Conservation (phyloP, 2,888 invertebrate species). For the Sericinus montela region DNA sequence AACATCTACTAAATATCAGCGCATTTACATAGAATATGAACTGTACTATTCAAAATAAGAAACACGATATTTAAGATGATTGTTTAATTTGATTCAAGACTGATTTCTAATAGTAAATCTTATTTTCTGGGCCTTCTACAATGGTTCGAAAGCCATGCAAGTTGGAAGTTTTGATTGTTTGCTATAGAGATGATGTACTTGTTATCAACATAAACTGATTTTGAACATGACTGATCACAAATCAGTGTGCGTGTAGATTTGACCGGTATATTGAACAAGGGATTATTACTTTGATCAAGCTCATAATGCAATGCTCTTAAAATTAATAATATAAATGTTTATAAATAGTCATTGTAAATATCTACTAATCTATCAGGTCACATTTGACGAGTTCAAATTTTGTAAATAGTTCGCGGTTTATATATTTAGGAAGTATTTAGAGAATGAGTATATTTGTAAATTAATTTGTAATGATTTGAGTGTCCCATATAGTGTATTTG, state of each 20-base stretch:
- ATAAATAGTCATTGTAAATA: constrained; percentile 77
- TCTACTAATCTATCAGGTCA: constrained; percentile 64
- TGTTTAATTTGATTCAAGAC: constrained; percentile 70
- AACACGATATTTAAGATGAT: constrained; percentile 43
- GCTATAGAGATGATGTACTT: too few species aligned
- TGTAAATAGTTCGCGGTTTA: constrained; percentile 76
- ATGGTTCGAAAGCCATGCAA: constrained; percentile 31
- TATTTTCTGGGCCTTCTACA: constrained; percentile 1
- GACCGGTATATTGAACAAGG: constrained; percentile 52
- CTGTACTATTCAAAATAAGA: constrained; percentile 26
- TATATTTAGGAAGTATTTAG: constrained; percentile 67
- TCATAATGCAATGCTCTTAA: constrained; percentile 72
- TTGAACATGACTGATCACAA: constrained; percentile 41
- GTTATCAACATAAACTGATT: constrained; percentile 22
- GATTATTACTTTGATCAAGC: constrained; percentile 72
- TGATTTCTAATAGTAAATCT: constrained; percentile 57
- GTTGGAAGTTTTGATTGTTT: constrained; percentile 33
- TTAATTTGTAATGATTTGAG: constrained; percentile 68
- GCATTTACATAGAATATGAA: constrained; percentile 2
- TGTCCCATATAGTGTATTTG: constrained; percentile 64
- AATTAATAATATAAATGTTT: constrained; percentile 56
- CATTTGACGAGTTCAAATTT: constrained; percentile 59
- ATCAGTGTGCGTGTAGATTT: constrained; percentile 33
- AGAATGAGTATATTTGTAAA: constrained; percentile 74
- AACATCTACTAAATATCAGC: constrained; percentile 6